phyloP scores from a whole-genome alignment of 2,113 vertebrate species.

The Potamarius usumacintae region DNA sequence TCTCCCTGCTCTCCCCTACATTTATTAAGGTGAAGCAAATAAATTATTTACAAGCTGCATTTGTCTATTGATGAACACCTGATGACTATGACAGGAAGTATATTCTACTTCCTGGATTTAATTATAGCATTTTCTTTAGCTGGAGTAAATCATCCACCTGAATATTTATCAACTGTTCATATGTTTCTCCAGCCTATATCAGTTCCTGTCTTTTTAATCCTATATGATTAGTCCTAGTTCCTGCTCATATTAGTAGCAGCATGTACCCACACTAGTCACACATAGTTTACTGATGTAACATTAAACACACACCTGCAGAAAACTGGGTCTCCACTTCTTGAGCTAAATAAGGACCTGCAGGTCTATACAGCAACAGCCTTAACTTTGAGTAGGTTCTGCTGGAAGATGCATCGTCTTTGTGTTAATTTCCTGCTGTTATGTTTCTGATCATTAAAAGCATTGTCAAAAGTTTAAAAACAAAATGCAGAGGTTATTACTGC shows the following conservation, averaged over 20 bases:
- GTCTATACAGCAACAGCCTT: neutral
- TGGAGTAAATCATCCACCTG: neutral
- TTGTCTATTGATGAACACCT: neutral
- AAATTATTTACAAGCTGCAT: neutral
- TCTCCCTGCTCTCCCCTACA: no score
- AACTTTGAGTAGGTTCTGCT: slow-evolving; percentile 1
- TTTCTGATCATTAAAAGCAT: slow-evolving; percentile 1
- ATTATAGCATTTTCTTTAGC: neutral
- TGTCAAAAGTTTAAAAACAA: neutral
- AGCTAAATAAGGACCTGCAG: slow-evolving; percentile 23
- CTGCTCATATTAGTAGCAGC: neutral
- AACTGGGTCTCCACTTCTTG: slow-evolving; percentile 17
- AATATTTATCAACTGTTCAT: neutral
- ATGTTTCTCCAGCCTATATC: neutral
- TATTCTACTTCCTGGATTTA: neutral
- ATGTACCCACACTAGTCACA: slow-evolving; percentile 15
- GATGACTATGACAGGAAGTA: neutral
- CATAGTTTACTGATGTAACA: slow-evolving; percentile 15
- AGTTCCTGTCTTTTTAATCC: neutral
- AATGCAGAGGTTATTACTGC: neutral
- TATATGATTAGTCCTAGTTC: neutral
- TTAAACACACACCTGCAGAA: slow-evolving; percentile 34
- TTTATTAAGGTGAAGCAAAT: neutral
- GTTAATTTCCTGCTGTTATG: neutral
- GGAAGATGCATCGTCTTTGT: neutral